These are phyloP conservation scores for Mesorhabditis belari DNA, from an alignment of 2,888 invertebrate genomes.

Conservation along the genomic window DNA sequence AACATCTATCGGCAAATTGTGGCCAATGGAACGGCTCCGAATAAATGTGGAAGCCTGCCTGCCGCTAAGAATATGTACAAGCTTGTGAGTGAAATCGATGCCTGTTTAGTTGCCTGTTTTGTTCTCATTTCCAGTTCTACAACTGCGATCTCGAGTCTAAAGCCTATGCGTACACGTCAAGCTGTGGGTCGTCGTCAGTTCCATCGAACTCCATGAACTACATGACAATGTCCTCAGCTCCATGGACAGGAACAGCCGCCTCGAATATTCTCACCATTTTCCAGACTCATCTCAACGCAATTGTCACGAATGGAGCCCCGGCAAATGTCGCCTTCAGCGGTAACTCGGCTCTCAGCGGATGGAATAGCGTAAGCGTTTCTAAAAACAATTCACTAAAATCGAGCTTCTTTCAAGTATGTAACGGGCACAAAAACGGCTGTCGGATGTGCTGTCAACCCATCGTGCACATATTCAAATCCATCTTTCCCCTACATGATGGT, in stretches of 20 bases:
- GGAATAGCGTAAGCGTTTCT: background rate
- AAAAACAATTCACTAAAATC: background rate
- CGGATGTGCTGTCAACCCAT: background rate
- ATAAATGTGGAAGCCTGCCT: background rate
- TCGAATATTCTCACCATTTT: background rate
- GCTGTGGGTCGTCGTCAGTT: too few relatives aligned
- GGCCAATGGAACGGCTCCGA: background rate
- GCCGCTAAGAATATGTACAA: background rate
- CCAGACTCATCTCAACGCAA: background rate
- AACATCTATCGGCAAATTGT: background rate
- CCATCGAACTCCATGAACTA: too few relatives aligned
- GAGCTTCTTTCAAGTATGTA: background rate
- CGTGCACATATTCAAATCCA: background rate
- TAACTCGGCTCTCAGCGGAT: background rate
- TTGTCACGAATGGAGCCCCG: background rate
- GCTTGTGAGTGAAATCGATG: too few relatives aligned
- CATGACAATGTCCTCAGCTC: background rate
- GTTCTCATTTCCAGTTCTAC: background rate
- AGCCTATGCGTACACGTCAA: background rate
- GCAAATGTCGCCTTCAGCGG: background rate
- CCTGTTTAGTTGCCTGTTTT: too few relatives aligned
- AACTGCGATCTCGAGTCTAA: background rate
- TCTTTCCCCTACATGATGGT: background rate
- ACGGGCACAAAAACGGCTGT: background rate
- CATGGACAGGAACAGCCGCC: background rate